These are phyloP conservation scores for Macaria liturata DNA, from an alignment of 2,888 invertebrate genomes.

Conservation along the genomic window DNA sequence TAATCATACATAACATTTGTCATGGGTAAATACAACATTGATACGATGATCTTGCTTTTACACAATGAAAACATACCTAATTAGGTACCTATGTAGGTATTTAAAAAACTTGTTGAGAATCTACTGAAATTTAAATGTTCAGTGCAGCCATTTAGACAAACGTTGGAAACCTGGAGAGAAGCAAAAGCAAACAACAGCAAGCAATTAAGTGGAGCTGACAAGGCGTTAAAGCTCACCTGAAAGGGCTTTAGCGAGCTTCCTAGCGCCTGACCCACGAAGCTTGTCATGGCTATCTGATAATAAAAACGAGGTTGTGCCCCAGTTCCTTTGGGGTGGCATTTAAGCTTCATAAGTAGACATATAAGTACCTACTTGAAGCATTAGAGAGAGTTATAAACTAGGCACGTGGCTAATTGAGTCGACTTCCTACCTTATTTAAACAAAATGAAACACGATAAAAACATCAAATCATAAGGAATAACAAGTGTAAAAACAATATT, in stretches of 20 bases:
- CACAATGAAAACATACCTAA: too few relatives aligned
- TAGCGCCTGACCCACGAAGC: conserved; percentile 10
- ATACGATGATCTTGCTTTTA: too few relatives aligned
- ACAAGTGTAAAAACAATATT: too few relatives aligned
- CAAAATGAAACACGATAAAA: too few relatives aligned
- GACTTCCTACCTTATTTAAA: too few relatives aligned
- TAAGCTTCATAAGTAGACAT: background rate
- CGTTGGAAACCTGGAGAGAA: background rate
- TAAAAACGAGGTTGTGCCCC: conserved; percentile 20
- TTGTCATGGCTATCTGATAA: conserved; percentile 12
- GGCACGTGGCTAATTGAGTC: too few relatives aligned
- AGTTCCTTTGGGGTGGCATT: conserved; percentile 5
- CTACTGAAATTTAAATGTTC: background rate
- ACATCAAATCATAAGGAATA: too few relatives aligned
- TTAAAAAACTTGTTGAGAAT: background rate
- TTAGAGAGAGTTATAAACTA: too few relatives aligned
- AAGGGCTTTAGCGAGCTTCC: conserved; percentile 31
- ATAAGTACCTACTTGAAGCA: too few relatives aligned
- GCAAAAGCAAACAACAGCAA: conserved; percentile 18
- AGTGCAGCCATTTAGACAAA: background rate
- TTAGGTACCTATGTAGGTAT: too few relatives aligned
- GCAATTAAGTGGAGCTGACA: conserved; percentile 32
- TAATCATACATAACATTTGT: too few relatives aligned
- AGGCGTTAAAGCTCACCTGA: conserved; percentile 37
- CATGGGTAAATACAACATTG: too few relatives aligned